These are phyloP conservation scores for Diglossa cyanea DNA, from an alignment of 2,797 vertebrate species.

Conservation along the genomic window DNA sequence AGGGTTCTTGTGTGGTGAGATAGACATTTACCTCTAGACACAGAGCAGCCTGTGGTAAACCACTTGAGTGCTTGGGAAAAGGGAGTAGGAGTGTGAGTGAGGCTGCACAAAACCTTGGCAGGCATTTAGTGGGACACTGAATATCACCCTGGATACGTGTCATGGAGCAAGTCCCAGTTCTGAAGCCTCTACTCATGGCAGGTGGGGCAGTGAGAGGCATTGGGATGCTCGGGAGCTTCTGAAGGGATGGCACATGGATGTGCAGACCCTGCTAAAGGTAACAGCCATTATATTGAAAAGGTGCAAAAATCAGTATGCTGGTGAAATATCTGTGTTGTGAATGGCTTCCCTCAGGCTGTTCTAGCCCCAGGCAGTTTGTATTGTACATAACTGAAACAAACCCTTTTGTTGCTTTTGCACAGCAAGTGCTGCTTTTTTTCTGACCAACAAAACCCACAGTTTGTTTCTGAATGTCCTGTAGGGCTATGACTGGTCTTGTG, in stretches of 20 bases:
- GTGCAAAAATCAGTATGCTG: background rate
- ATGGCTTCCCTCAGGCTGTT: background rate
- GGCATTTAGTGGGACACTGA: background rate
- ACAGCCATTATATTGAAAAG: background rate
- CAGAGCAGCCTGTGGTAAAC: conserved; percentile 5
- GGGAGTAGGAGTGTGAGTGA: background rate
- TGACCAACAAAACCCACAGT: background rate
- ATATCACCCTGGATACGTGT: background rate
- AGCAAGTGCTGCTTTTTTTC: background rate
- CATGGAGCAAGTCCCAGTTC: background rate
- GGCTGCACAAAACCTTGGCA: background rate
- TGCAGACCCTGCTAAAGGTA: background rate
- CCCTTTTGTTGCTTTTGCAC: background rate
- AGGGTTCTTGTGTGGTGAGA: background rate
- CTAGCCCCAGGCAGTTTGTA: background rate
- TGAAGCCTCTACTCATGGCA: background rate
- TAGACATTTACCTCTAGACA: conserved; percentile 24
- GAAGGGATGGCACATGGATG: background rate
- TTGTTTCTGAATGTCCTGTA: background rate
- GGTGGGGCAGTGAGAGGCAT: background rate
- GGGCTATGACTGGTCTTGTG: background rate
- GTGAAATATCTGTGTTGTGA: background rate
- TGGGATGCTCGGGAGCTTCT: background rate
- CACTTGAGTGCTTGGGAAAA: background rate
- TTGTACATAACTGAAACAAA: background rate